Evolutionary conservation across 35 echinoderm and acorn worm species (phyloP).

Genomic region (Patiria miniata): DNA sequence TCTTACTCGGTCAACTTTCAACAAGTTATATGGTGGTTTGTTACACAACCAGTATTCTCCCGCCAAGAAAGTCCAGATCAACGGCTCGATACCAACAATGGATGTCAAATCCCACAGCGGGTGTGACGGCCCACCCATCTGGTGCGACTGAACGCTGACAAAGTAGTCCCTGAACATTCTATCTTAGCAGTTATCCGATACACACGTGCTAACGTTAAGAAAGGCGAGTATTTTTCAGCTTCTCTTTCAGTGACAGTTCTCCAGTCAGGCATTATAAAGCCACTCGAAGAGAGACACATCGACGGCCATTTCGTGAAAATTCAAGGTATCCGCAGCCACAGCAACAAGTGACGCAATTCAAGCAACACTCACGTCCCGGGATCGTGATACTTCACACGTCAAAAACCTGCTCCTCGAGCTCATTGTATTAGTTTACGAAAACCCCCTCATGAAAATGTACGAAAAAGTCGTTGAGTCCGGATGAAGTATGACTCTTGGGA

Average conservation of each 20-base stretch:
- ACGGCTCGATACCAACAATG: not conserved
- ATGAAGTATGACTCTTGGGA: no score
- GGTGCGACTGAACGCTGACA: constrained; percentile 1
- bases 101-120: not conserved
- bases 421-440: no score
- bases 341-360: no score
- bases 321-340: no score
- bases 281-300: not conserved
- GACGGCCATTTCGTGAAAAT: not conserved
- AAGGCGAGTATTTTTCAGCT: not conserved
- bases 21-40: not conserved
- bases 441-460: no score
- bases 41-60: constrained; percentile 3
- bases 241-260: constrained; percentile 9
- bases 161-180: constrained; percentile 1
- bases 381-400: no score
- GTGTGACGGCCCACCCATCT: not conserved
- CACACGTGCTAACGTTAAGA: not conserved
- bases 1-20: not conserved
- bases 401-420: no score
- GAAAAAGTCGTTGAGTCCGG: no score
- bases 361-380: no score
- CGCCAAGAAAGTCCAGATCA: no score
- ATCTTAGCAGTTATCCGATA: constrained; percentile 5
- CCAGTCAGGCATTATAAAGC: constrained; percentile 9